phyloP scores from a whole-genome alignment of 2,113 vertebrate genomes.

The Gymnogyps californianus region DNA sequence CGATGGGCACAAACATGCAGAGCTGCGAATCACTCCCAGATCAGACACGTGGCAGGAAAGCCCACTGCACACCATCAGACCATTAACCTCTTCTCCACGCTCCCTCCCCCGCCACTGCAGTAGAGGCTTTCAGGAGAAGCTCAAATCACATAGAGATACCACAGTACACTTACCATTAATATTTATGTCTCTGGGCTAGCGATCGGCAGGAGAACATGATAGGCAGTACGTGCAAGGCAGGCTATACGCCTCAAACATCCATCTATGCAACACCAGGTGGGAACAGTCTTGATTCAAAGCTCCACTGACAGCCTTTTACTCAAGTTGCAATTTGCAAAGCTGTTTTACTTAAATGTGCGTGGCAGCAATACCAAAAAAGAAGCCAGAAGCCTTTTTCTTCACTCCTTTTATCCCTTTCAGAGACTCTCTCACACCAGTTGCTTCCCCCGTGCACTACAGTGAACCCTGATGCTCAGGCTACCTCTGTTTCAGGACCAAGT shows the following conservation, averaged over 20 bases:
- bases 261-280: not conserved
- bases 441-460: not conserved
- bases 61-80: not conserved
- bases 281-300: not conserved
- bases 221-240: not conserved
- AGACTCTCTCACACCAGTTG: not conserved
- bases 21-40: not conserved
- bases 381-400: not conserved
- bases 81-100: not conserved
- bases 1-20: rapidly evolving
- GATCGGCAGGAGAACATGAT: not conserved
- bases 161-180: not conserved
- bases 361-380: not conserved
- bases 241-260: not conserved
- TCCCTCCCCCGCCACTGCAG: not conserved
- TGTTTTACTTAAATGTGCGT: not conserved
- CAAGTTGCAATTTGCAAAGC: not conserved
- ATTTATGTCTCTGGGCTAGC: not conserved
- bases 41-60: not conserved
- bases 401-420: not conserved
- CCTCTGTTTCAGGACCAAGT: not conserved
- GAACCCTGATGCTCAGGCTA: not conserved
- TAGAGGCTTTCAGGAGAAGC: not conserved
- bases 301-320: not conserved
- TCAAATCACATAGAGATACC: not conserved